Conservation (phyloP, 2,797 vertebrate species). For the Epinephelus awoara region DNA sequence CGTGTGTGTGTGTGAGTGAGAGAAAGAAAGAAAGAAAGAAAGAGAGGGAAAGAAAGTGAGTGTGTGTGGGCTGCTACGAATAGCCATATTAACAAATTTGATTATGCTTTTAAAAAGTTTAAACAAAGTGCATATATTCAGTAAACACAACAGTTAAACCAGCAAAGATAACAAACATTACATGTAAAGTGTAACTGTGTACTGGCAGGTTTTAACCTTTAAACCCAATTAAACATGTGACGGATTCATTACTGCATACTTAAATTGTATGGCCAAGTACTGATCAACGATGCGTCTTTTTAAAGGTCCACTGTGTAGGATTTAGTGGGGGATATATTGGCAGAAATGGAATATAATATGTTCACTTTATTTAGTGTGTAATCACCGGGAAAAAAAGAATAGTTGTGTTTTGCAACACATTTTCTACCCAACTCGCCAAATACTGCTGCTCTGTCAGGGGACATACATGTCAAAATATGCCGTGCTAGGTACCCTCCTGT, state of each 20-base stretch:
- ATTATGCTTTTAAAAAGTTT: background rate
- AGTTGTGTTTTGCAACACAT: too few species aligned
- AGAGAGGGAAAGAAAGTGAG: background rate
- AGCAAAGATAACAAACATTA: conserved; percentile 14
- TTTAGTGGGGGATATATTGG: too few species aligned
- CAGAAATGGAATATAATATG: too few species aligned
- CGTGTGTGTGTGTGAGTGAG: conserved; percentile 16
- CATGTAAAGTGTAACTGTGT: conserved; percentile 3
- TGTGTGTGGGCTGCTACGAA: conserved; percentile 48
- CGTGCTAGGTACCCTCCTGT: too few species aligned
- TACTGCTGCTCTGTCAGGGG: too few species aligned
- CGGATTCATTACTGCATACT: background rate
- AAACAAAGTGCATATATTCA: background rate
- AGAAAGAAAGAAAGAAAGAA: background rate
- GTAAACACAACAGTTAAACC: conserved; percentile 14
- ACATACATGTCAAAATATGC: too few species aligned
- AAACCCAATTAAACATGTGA: conserved; percentile 33
- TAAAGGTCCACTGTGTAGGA: too few species aligned
- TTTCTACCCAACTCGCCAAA: too few species aligned
- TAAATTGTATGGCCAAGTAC: background rate
- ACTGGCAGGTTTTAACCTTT: conserved; percentile 28
- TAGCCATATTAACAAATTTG: conserved; percentile 10
- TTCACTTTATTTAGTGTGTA: too few species aligned
- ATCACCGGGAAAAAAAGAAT: too few species aligned
- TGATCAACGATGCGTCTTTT: background rate